Base-by-base conservation (phyloP, 2,888 invertebrate genomes). In the Nyleta sp. region DNA sequence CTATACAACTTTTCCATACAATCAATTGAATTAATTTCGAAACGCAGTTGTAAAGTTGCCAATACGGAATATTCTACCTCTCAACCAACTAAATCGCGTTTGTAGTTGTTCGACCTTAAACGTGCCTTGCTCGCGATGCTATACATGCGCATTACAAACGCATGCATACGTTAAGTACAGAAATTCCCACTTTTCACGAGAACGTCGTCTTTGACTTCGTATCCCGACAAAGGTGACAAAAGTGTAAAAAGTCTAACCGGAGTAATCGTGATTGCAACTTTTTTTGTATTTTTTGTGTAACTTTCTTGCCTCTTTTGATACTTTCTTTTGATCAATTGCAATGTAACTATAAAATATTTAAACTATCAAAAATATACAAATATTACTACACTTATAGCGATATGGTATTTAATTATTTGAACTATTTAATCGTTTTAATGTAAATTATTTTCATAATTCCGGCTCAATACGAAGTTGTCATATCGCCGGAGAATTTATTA, bases 131-230 rank as follows among this genome's bases (percentile, higher is more conserved):
- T 52, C 13, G 20, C 2, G 31, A 17, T 64, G 40, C 62, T 62
- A 31, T 42, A 17, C 50, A 52, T 42, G 42, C 22, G 11, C 52
- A 52, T 52, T 52, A 64, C 52, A 52, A 52, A 40, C 52, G 52
- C 42, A 52, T 52, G 64, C 52, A 64, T 42, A 52, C 24, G 52
- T 22, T 52, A 52, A 40, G 52, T 52, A 18, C 50, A 24, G 64
- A 52, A 50, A 11, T 52, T 52, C 15, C 28, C 6, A 24, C 28
- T 40, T 52, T 64, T 42, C 40, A 28, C 11, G n/a, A 52, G 46
- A 24, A 52, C 38, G n/a, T 24, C 65, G 17, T 65, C 65, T 65
- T 65, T 65, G 52, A 53, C 53, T 65, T 53, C 11, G 18, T 40
- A 11, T 28, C 11, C 50, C 13, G 6, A 22, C 48, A 50, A 48